phyloP scores from a whole-genome alignment of 2,888 invertebrate genomes.

The Leucophenga montana region DNA sequence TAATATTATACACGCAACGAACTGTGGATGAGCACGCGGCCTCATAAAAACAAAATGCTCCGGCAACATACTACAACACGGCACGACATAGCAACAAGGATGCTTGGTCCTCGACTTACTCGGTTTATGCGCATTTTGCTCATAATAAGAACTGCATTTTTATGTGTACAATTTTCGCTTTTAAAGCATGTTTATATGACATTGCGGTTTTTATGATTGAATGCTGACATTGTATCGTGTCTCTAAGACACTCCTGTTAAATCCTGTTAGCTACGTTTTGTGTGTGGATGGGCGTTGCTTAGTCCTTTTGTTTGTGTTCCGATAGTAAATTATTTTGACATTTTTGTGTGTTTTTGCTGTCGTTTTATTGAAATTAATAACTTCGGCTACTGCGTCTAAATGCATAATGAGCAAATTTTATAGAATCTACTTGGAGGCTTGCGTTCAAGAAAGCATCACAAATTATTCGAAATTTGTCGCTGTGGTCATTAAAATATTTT shows the following conservation, averaged over 20 bases:
- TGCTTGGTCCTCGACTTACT: too few species aligned
- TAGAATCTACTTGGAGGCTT: not conserved
- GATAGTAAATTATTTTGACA: conserved; percentile 34
- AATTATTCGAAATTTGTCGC: not conserved
- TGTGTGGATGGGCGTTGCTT: conserved; percentile 28
- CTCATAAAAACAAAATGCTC: not conserved
- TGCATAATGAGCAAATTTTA: conserved; percentile 23
- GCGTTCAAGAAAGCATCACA: not conserved
- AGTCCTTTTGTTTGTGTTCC: not conserved
- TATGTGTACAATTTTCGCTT: conserved; percentile 54
- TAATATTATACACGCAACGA: conserved; percentile 60
- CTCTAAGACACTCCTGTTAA: not conserved
- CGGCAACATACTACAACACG: not conserved
- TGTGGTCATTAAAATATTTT: conserved; percentile 14
- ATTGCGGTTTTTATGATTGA: conserved; percentile 16
- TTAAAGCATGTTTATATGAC: conserved; percentile 37
- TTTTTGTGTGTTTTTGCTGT: conserved; percentile 42
- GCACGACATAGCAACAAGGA: not conserved
- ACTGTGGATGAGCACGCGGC: conserved; percentile 3
- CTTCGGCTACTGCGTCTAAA: conserved; percentile 21
- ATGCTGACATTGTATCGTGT: conserved; percentile 2
- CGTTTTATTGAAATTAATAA: conserved; percentile 42
- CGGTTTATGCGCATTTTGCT: conserved; percentile 36
- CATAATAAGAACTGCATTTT: conserved; percentile 57
- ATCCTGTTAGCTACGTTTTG: not conserved